Evolutionary conservation across 1,140 invertebrate species (phyloP), one percentile per base, ranked within the genome.

Genomic region (Coelopa frigida): DNA sequence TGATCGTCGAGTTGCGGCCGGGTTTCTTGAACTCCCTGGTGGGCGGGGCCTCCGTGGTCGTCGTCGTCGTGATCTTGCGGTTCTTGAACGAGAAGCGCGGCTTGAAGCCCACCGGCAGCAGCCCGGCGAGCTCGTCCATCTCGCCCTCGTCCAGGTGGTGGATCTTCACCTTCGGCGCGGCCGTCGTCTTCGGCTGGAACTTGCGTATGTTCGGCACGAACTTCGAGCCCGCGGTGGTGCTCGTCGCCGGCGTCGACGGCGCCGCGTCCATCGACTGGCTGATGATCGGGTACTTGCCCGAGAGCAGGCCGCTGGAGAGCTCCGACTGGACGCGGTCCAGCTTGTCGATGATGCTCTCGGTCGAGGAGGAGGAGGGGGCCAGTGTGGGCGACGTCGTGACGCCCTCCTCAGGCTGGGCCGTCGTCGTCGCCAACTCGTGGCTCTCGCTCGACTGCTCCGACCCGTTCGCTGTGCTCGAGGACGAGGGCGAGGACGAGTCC

Each of bases 301-400:
- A 79, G 3, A 89, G 67, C 33, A 89, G 77, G 39, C 81, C 83
- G 58, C 81, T 85, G 0, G 83, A 62, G 0, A 89, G 64, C 64
- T 88, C 85, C 0, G 86, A 89, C 53, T 89, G 85, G 10, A 87
- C 84, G 40, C 82, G 73, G 62, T 89, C 87, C 46, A 89, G 70
- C 65, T 89, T 88, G 53, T 89, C 87, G 50, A 85, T 87, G 26
- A 89, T 84, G 59, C 85, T 89, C 70, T 89, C 87, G 3, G 62
- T 66, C n/a, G 49, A 50, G 4, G 62, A 66, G 20, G 51, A 51
- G 11, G 44, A 50, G 1, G 52, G 36, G 17, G 15, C 11, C 4
- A 29, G 24, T 11, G 49, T 49, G 5, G 49, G 38, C 14, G 15
- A 49, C 17, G 40, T 42, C 1, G 46, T 24, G 1, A 38, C n/a